phyloP scores from a whole-genome alignment of 2,888 invertebrate genomes.

The Amphimallon solstitiale region DNA sequence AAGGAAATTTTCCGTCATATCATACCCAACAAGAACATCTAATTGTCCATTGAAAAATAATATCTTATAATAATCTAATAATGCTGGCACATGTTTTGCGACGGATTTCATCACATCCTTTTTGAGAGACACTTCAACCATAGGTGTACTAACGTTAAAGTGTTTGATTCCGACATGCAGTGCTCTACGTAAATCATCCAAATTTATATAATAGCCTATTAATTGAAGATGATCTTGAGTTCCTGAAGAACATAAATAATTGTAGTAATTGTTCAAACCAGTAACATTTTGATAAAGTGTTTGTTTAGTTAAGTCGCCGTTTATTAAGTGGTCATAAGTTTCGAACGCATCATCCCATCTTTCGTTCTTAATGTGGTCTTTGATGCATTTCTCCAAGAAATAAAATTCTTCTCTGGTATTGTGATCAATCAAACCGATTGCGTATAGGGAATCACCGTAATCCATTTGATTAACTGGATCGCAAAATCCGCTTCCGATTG shows the following conservation, averaged over 20 bases:
- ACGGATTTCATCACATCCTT: constrained; percentile 81
- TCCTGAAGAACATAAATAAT: constrained; percentile 68
- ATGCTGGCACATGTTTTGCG: constrained; percentile 72
- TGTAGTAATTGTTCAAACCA: constrained; percentile 77
- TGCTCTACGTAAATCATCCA: constrained; percentile 69
- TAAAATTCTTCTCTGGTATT: constrained; percentile 71
- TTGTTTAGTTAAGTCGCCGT: constrained; percentile 68
- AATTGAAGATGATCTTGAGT: constrained; percentile 62
- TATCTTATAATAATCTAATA: constrained; percentile 73
- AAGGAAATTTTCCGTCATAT: constrained; percentile 81
- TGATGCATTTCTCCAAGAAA: constrained; percentile 41
- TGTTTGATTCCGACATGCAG: constrained; percentile 80
- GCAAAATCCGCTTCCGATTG: constrained; percentile 80
- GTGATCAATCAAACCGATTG: constrained; percentile 74
- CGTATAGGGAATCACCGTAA: constrained; percentile 80
- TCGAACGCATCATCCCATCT: constrained; percentile 74
- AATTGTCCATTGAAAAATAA: constrained; percentile 89
- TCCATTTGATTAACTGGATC: constrained; percentile 78
- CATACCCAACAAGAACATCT: constrained; percentile 88
- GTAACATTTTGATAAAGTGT: constrained; percentile 73
- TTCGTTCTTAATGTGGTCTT: constrained; percentile 66
- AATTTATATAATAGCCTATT: constrained; percentile 70
- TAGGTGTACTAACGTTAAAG: constrained; percentile 58
- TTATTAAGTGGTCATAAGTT: constrained; percentile 73
- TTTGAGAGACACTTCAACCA: constrained; percentile 74